phyloP scores from a whole-genome alignment of 1,140 invertebrate genomes.

The Pseudomyrmex gracilis region DNA sequence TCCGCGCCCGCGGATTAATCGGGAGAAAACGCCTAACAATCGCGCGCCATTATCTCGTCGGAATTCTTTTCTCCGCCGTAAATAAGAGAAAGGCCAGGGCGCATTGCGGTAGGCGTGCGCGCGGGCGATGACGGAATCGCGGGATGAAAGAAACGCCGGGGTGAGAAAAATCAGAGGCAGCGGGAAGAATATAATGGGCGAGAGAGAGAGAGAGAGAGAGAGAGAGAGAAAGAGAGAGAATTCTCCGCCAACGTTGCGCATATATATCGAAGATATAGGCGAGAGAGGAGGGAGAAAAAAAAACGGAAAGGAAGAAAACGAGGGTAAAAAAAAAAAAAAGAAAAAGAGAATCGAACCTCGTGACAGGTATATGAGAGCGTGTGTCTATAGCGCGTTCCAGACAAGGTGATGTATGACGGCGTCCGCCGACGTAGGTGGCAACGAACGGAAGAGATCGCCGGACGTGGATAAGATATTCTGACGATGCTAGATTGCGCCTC shows the following conservation, averaged over 20 bases:
- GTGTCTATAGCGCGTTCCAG: not conserved
- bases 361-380: conserved; percentile 20
- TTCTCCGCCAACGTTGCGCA: not conserved
- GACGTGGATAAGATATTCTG: conserved; percentile 69
- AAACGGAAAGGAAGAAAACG: not conserved
- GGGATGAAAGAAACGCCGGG: not conserved
- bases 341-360: conserved; percentile 30
- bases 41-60: conserved; percentile 59
- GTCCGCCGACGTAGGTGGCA: conserved; percentile 51
- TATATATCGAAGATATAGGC: conserved; percentile 3
- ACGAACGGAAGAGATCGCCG: conserved; percentile 66
- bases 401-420: conserved; percentile 60
- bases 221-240: not conserved
- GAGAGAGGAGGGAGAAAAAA: too few species aligned
- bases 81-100: conserved; percentile 8
- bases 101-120: too few species aligned
- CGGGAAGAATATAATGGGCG: conserved; percentile 22
- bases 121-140: conserved; percentile 26
- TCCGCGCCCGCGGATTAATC: conserved; percentile 65
- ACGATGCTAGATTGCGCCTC: conserved; percentile 67
- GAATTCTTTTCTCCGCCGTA: conserved; percentile 32
- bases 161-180: conserved; percentile 24
- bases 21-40: conserved; percentile 63
- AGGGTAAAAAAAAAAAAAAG: not conserved
- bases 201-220: not conserved